These are phyloP conservation scores for Lamellibrachia satsuma DNA, from an alignment of 2,888 invertebrate species.

Conservation along the genomic window DNA sequence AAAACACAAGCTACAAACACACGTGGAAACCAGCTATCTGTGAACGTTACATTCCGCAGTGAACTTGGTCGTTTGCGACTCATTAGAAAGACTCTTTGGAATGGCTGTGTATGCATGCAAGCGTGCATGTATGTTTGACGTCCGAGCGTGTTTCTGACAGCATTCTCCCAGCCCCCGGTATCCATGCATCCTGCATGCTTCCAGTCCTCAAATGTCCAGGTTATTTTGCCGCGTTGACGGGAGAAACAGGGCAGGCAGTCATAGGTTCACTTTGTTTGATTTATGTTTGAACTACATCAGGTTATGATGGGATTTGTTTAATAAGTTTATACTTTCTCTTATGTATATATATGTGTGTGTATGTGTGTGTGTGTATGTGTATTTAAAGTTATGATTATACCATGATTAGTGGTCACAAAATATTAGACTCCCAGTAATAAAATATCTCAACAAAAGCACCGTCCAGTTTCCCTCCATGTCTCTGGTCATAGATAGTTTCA, in stretches of 20 bases:
- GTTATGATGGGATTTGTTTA: conserved; percentile 11
- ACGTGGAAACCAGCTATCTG: neutral
- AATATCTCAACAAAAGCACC: neutral
- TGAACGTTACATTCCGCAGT: conserved; percentile 10
- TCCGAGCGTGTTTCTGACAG: neutral
- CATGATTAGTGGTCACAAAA: neutral
- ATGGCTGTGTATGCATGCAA: neutral
- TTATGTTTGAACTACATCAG: conserved; percentile 13
- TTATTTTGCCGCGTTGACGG: neutral
- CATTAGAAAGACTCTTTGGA: neutral
- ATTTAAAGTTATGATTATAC: neutral
- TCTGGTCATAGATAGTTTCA: neutral
- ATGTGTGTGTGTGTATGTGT: neutral
- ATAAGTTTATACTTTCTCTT: conserved; percentile 12
- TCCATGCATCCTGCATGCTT: neutral
- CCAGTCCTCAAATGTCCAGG: neutral
- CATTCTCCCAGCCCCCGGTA: neutral
- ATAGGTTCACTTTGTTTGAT: conserved; percentile 5
- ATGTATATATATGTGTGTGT: neutral
- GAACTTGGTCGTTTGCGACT: conserved; percentile 9
- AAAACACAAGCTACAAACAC: neutral
- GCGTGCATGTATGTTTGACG: neutral
- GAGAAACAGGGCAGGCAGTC: neutral
- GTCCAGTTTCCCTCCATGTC: neutral
- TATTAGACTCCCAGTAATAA: neutral